Conservation (phyloP, 2,888 invertebrate genomes). For the Oxytorus armatus region DNA sequence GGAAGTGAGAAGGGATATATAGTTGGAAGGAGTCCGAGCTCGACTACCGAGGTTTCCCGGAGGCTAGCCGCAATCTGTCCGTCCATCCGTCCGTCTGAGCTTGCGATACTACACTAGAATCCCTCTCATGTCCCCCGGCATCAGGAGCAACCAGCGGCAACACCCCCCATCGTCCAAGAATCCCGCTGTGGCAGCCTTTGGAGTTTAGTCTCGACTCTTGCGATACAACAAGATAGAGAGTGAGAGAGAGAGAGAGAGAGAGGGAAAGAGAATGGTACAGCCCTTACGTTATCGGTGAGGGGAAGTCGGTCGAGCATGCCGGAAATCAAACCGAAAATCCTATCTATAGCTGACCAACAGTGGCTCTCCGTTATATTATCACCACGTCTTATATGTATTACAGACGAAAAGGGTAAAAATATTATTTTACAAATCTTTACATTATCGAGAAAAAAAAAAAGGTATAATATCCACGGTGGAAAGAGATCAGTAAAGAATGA, state of each 20-base stretch:
- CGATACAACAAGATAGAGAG: constrained; percentile 70
- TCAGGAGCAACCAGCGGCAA: constrained; percentile 42
- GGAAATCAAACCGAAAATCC: constrained; percentile 81
- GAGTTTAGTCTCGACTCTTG: constrained; percentile 78
- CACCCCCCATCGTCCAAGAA: constrained; percentile 51
- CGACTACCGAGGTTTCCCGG: constrained; percentile 76
- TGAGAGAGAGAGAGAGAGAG: constrained; percentile 33
- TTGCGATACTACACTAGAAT: constrained; percentile 41
- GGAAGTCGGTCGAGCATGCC: constrained; percentile 74
- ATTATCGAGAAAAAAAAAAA: too few species aligned
- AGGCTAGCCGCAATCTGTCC: constrained; percentile 82
- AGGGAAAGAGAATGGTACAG: constrained; percentile 52
- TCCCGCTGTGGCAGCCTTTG: constrained; percentile 74
- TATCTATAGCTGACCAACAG: constrained; percentile 78
- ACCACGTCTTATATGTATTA: background rate
- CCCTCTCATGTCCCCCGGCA: constrained; percentile 64
- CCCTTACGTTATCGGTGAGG: constrained; percentile 77
- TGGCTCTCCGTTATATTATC: constrained; percentile 73
- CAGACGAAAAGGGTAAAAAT: too few species aligned
- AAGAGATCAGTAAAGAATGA: too few species aligned
- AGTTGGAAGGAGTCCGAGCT: constrained; percentile 33
- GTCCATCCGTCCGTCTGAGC: constrained; percentile 73
- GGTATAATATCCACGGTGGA: too few species aligned
- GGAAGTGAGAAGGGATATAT: constrained; percentile 54
- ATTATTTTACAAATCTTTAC: too few species aligned